These are phyloP conservation scores for Oreohelix idahoensis DNA, from an alignment of 1,140 invertebrate species.

Conservation along the genomic window DNA sequence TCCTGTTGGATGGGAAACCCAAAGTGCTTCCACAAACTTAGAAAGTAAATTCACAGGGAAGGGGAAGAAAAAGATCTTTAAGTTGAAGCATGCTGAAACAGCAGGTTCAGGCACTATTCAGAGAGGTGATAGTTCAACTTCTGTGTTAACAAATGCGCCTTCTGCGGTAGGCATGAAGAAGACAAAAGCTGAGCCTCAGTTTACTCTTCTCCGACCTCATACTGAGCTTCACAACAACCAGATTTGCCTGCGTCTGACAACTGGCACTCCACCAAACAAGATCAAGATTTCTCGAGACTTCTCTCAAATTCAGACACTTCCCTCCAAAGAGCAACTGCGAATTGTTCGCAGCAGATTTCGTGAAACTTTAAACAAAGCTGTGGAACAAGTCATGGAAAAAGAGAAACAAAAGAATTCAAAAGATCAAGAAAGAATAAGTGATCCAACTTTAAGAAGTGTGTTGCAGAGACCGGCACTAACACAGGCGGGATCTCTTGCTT, in stretches of 20 bases:
- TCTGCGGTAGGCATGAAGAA: slow-evolving; percentile 5
- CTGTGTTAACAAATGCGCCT: neutral
- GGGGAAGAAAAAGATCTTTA: slow-evolving; percentile 9
- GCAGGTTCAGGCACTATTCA: neutral
- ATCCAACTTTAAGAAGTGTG: slow-evolving; percentile 13
- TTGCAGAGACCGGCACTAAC: slow-evolving; percentile 9
- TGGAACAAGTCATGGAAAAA: slow-evolving; percentile 30
- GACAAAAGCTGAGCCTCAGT: slow-evolving; percentile 23
- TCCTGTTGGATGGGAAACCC: slow-evolving; percentile 17
- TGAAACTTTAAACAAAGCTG: slow-evolving; percentile 35
- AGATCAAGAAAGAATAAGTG: neutral
- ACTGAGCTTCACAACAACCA: slow-evolving; percentile 35
- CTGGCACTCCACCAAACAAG: slow-evolving; percentile 32
- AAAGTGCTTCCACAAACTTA: neutral
- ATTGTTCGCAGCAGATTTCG: slow-evolving; percentile 38
- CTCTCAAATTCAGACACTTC: slow-evolving; percentile 40
- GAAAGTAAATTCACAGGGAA: neutral
- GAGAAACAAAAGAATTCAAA: slow-evolving; percentile 13
- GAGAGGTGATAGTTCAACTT: neutral
- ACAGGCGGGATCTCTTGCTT: neutral
- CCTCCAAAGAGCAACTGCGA: slow-evolving; percentile 37
- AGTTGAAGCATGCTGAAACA: neutral
- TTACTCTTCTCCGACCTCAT: slow-evolving; percentile 32
- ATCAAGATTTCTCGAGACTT: slow-evolving; percentile 39
- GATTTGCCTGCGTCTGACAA: slow-evolving; percentile 34